These are phyloP conservation scores for Sipha flava DNA, from an alignment of 1,140 invertebrate genomes.

Conservation along the genomic window DNA sequence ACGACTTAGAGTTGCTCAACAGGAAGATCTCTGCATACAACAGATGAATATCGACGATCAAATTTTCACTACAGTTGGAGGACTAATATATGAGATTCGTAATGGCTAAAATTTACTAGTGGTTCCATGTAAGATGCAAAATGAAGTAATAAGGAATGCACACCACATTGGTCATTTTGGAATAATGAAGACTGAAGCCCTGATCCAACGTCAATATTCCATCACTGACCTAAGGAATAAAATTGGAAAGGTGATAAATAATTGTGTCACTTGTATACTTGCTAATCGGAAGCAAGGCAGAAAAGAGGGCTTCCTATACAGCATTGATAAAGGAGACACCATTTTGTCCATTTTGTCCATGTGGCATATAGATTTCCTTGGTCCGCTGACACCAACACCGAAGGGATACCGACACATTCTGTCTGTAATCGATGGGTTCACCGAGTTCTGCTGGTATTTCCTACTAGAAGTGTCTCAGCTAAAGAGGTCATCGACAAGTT, in stretches of 20 bases:
- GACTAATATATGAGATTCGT: background rate
- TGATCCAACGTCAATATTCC: no score
- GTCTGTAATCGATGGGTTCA: background rate
- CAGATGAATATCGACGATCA: background rate
- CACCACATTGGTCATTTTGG: background rate
- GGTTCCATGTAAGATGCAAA: background rate
- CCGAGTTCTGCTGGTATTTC: background rate
- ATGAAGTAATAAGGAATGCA: background rate
- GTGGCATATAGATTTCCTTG: background rate
- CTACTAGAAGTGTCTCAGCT: background rate
- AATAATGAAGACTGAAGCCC: background rate
- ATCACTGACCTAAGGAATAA: background rate
- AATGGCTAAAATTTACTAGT: background rate
- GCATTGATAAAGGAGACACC: background rate
- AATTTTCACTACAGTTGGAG: background rate
- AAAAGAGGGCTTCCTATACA: no score
- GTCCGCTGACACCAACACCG: background rate
- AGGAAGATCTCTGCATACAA: background rate
- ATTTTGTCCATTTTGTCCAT: background rate
- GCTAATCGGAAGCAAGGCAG: no score
- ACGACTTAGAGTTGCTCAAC: background rate
- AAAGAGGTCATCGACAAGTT: background rate
- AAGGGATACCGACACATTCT: no score
- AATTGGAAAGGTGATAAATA: background rate
- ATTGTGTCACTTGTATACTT: no score